Evolutionary conservation across 2,113 vertebrate genomes (phyloP), one percentile per base, ranked within the genome.

Genomic region (Hemicordylus capensis): DNA sequence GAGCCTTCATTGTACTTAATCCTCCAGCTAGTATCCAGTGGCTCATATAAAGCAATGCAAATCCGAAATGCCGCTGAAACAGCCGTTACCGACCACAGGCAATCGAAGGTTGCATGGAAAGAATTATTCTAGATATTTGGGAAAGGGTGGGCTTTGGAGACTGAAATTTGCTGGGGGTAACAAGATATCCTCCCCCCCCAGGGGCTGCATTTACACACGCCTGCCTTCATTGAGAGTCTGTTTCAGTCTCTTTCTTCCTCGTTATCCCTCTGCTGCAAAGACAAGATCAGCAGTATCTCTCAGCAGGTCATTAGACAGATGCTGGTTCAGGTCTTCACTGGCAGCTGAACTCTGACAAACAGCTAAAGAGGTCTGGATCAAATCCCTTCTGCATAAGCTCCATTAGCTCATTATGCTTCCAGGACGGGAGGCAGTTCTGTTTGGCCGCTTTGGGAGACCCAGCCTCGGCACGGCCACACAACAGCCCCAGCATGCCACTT

Each of bases 261-360:
- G 88, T 93, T 94, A 92, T 24, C 78, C 73, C 80, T 24, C 58
- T 0, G 24, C 75, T 84, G 44, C 82, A 83, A 92, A 63, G 82
- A 80, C 79, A 54, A 69, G 75, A 84, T 63, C 28, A 37, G 44
- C 64, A 0, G 87, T 89, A 89, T 89, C 91, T 87, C 80, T 1
- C 88, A 82, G 92, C 75, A 87, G 73, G 90, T 92, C 88, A 70
- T 94, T 92, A 94, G 88, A 76, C 93, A 92, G 91, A 87, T 89
- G 86, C 80, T 89, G 86, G 64, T 80, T 82, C 26, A 56, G 86
- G 87, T 19, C 31, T 90, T 66, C 77, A 72, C 88, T 82, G 88
- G 90, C 76, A 90, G 89, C 89, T 90, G 78, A 42, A 28, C 88
- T 83, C 73, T 73, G 89, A 80, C 89, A 92, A 94, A 90, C 81